Evolutionary conservation across 1,140 invertebrate genomes (phyloP), one percentile per base, ranked within the genome.

Genomic region (Tachypleus tridentatus): DNA sequence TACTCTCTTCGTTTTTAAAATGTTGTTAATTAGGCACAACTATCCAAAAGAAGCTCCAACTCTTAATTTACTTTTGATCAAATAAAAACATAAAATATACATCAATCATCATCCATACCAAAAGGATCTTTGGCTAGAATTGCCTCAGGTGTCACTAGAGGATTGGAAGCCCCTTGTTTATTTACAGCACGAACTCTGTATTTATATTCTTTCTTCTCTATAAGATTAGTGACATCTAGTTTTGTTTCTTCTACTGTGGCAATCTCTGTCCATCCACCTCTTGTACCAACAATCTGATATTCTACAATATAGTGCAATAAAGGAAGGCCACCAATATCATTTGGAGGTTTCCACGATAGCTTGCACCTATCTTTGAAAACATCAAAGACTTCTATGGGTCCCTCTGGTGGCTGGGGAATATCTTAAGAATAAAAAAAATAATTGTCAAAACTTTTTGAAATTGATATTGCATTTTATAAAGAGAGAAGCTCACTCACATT

Each of bases 71-170:
- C 29, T 29, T 29, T 29, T 29, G 29, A 29, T 29, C 29, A 29
- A 29, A 29, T 29, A 29, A 29, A 29, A 29, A 1, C 29, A 29
- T 29, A 29, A 29, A 29, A 29, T 29, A 29, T 29, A 29, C 29
- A 29, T 29, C 2, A 2, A 29, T 29, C 29, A 29, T 29, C 29
- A 29, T 29, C 29, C 29, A 29, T 81, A 93, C 90, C 93, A 91
- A 93, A 98, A 70, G 95, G 95, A 86, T 98, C 93, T 79, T 98
- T 98, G 53, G 95, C 94, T 57, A 97, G 76, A 50, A 95, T 86
- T 49, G 88, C 84, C 74, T 91, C 93, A 65, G 80, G 85, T 72
- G 93, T 91, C 6, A 86, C 78, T 48, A 90, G 87, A 59, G 93
- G 92, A 75, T 97, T 93, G 77, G 91, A 80, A 47, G 75, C 72